Evolutionary conservation across 2,113 vertebrate species (phyloP).

Genomic region (Emydocephalus ijimae): DNA sequence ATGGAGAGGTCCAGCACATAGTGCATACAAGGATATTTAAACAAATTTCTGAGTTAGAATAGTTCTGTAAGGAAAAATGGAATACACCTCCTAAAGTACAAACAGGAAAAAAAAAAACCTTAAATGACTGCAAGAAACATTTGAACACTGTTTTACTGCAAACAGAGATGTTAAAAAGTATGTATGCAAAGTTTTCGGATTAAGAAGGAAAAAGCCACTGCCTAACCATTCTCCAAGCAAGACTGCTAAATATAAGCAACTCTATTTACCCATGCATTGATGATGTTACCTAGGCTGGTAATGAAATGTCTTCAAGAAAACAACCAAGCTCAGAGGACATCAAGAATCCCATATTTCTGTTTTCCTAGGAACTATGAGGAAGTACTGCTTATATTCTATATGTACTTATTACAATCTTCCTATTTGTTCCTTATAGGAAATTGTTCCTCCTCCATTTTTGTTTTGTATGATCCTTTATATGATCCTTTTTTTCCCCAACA

Average conservation of each 20-base stretch:
- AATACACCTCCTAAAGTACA: neutral
- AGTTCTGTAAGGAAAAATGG: neutral
- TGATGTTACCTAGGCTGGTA: neutral
- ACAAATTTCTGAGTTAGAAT: neutral
- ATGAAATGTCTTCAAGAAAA: neutral
- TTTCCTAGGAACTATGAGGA: neutral
- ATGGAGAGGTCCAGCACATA: neutral
- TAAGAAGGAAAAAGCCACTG: neutral
- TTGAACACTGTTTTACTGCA: neutral
- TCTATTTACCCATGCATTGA: neutral
- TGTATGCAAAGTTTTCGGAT: neutral
- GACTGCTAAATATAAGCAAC: neutral
- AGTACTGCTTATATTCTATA: neutral
- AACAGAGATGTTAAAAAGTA: neutral
- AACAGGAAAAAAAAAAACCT: neutral
- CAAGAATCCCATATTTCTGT: neutral
- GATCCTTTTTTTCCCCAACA: too few species aligned
- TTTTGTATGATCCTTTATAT: neutral
- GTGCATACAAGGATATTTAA: neutral
- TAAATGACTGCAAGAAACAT: neutral
- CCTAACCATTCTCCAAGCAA: neutral
- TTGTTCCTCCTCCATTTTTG: neutral
- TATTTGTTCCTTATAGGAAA: neutral
- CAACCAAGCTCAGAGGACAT: neutral
- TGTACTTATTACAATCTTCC: neutral